phyloP scores from a whole-genome alignment of 92 coral and sea anemone genomes.

The Muricea muricata region DNA sequence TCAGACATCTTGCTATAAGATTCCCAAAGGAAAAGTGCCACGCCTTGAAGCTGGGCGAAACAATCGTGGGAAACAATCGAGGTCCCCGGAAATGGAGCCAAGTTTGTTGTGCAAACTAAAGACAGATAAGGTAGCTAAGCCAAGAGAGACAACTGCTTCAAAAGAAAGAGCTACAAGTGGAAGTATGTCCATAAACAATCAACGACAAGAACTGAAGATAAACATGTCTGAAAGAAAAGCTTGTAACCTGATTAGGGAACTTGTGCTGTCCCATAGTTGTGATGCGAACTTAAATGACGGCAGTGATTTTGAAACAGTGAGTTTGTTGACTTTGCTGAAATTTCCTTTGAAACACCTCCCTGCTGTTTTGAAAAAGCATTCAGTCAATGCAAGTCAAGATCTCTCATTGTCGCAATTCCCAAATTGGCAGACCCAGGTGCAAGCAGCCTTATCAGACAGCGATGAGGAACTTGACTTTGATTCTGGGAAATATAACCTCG shows the following conservation, averaged over 20 bases:
- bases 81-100: conserved; percentile 17
- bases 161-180: too few species aligned
- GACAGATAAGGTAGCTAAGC: conserved; percentile 29
- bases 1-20: conserved; percentile 20
- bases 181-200: neutral
- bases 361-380: conserved; percentile 23
- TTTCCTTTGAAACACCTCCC: conserved; percentile 27
- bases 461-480: conserved; percentile 25
- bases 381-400: neutral
- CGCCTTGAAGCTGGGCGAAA: neutral
- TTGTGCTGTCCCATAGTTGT: neutral
- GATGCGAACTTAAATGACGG: neutral
- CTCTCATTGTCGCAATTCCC: conserved; percentile 15
- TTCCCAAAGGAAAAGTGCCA: neutral
- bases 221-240: neutral
- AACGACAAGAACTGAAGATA: neutral
- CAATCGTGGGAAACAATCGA: conserved; percentile 37
- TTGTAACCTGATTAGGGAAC: conserved; percentile 13
- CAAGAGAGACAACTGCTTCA: neutral
- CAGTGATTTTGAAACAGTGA: neutral
- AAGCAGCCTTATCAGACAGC: neutral
- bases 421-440: conserved; percentile 15
- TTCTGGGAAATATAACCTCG: conserved; percentile 33
- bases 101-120: conserved; percentile 13
- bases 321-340: conserved; percentile 31